Percentiles rank a stretch among this genome's conserved stretches.
Conservation (phyloP, 2,113 vertebrate genomes). For the Prionailurus bengalensis region DNA sequence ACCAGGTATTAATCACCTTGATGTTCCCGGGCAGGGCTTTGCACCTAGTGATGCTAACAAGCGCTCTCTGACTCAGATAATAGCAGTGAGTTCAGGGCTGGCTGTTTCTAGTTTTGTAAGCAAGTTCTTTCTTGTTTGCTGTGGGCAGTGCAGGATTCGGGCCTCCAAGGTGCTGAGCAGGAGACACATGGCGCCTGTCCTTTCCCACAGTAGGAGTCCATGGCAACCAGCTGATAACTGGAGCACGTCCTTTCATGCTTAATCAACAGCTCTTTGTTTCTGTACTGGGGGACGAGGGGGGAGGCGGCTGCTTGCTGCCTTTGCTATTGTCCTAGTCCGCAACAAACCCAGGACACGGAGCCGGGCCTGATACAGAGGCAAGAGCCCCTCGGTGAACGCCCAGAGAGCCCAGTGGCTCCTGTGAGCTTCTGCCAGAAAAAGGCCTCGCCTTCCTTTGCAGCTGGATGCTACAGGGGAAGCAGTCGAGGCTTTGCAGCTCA, state of each 20-base stretch:
- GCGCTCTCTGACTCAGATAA: background rate
- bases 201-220: background rate
- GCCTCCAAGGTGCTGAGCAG: conserved; percentile 35
- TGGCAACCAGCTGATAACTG: conserved; percentile 74
- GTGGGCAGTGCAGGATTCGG: conserved; percentile 13
- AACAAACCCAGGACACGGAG: too few species aligned
- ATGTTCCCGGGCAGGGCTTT: fast-evolving
- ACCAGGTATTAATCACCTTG: background rate
- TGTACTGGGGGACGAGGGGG: background rate
- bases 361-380: background rate
- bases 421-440: background rate
- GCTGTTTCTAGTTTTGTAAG: background rate
- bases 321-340: background rate
- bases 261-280: conserved; percentile 69
- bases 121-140: background rate
- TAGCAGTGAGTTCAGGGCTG: background rate
- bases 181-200: conserved; percentile 57
- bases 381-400: fast-evolving
- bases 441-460: background rate
- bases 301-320: background rate
- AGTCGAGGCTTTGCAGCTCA: background rate
- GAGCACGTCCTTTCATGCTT: conserved; percentile 62
- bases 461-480: background rate
- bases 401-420: background rate
- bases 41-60: background rate